phyloP scores from a whole-genome alignment of 1,140 invertebrate species.

The Aphaenogaster ashmeadi region DNA sequence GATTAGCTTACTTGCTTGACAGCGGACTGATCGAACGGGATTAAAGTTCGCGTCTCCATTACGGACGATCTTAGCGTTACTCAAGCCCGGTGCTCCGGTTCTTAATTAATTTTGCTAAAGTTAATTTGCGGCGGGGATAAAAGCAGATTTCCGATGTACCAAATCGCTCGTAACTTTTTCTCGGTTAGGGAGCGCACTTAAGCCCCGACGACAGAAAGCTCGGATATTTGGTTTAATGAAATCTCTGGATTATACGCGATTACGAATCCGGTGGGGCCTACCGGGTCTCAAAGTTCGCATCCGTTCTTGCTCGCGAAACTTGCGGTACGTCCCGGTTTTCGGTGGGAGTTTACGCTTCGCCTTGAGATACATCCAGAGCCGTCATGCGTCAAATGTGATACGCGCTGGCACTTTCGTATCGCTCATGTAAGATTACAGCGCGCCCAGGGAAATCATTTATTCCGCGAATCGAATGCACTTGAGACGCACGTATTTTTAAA shows the following conservation, averaged over 20 bases:
- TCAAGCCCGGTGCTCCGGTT: conserved; percentile 68
- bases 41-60: conserved; percentile 80
- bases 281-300: conserved; percentile 81
- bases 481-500: conserved; percentile 12
- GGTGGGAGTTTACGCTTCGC: conserved; percentile 55
- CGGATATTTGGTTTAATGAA: conserved; percentile 77
- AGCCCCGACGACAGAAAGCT: conserved; percentile 73
- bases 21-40: conserved; percentile 78
- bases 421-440: conserved; percentile 14
- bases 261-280: conserved; percentile 72
- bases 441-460: conserved; percentile 50
- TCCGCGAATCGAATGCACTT: background rate
- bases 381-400: conserved; percentile 40
- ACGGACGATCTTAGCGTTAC: conserved; percentile 74
- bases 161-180: conserved; percentile 78
- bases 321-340: conserved; percentile 56
- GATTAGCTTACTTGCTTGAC: conserved; percentile 40
- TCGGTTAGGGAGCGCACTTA: conserved; percentile 71
- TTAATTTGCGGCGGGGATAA: conserved; percentile 83
- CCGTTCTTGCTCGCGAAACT: conserved; percentile 68
- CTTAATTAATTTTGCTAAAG: conserved; percentile 85
- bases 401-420: conserved; percentile 16
- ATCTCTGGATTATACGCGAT: conserved; percentile 71
- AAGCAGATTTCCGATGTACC: conserved; percentile 74
- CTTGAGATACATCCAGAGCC: conserved; percentile 33